Conservation (phyloP, 2,113 vertebrate species). For the Equus quagga region DNA sequence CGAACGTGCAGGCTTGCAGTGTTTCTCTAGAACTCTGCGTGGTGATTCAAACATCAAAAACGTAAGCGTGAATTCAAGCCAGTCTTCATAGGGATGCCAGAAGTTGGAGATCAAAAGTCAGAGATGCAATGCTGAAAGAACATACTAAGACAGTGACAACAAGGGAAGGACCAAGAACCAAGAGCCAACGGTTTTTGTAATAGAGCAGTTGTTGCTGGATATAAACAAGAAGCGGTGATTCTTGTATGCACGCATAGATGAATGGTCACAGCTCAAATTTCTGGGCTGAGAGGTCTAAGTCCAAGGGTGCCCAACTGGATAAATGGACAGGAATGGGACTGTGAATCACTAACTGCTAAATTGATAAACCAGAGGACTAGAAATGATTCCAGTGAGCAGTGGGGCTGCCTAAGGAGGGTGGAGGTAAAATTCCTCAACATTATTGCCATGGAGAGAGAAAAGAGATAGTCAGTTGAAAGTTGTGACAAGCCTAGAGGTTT, state of each 20-base stretch:
- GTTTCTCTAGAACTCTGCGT: not conserved
- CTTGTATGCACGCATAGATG: not conserved
- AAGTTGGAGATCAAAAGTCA: not conserved
- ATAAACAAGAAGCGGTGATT: not conserved
- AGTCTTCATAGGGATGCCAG: not conserved
- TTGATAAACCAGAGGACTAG: not conserved
- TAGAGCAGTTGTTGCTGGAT: not conserved
- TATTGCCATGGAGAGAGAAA: not conserved
- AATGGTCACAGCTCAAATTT: not conserved
- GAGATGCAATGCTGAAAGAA: not conserved
- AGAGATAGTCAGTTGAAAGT: not conserved
- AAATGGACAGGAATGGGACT: not conserved
- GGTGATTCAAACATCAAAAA: not conserved
- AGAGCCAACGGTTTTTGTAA: not conserved
- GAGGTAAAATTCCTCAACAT: not conserved
- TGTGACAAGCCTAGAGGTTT: not conserved
- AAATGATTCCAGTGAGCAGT: not conserved
- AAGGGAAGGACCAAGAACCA: not conserved
- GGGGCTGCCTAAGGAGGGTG: not conserved
- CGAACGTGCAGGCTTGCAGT: too few relatives aligned
- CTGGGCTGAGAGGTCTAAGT: accelerated
- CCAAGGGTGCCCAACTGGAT: not conserved
- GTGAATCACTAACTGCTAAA: too few relatives aligned
- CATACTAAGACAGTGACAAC: not conserved
- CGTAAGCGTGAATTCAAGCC: not conserved